Evolutionary conservation across 2,113 vertebrate genomes (phyloP).

Genomic region (Calcarius ornatus): DNA sequence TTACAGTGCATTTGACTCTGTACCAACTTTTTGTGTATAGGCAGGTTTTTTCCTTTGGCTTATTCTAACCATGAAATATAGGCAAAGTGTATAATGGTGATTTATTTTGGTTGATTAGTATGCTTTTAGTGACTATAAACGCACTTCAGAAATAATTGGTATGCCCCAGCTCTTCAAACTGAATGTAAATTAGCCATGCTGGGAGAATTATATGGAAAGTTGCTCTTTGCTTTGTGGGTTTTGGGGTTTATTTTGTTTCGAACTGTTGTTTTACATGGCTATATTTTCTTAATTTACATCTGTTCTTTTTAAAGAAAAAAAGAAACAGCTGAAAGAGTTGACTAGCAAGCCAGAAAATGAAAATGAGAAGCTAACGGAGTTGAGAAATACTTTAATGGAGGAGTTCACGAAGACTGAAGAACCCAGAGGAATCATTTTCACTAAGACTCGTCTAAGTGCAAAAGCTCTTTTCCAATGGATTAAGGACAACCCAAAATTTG

Average conservation of each 20-base stretch:
- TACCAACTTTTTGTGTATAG: not conserved
- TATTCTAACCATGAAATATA: not conserved
- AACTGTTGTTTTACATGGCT: not conserved
- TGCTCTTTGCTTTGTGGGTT: not conserved
- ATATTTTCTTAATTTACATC: not conserved
- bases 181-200: not conserved
- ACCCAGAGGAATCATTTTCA: conserved; percentile 92
- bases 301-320: conserved; percentile 77
- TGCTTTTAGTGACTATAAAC: not conserved
- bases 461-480: conserved; percentile 89
- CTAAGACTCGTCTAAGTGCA: conserved; percentile 88
- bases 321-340: conserved; percentile 73
- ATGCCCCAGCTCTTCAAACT: not conserved
- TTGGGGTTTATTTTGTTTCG: not conserved
- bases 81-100: not conserved
- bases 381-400: conserved; percentile 80
- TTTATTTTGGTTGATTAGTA: not conserved
- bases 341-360: conserved; percentile 80
- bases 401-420: conserved; percentile 79
- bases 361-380: conserved; percentile 82
- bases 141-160: not conserved
- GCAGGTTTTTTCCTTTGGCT: not conserved
- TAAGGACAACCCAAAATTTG: conserved; percentile 87
- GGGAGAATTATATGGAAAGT: not conserved
- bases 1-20: not conserved